Evolutionary conservation across 1,140 invertebrate species (phyloP), one percentile per base, ranked within the genome.

Genomic region (Pollicipes pollicipes): DNA sequence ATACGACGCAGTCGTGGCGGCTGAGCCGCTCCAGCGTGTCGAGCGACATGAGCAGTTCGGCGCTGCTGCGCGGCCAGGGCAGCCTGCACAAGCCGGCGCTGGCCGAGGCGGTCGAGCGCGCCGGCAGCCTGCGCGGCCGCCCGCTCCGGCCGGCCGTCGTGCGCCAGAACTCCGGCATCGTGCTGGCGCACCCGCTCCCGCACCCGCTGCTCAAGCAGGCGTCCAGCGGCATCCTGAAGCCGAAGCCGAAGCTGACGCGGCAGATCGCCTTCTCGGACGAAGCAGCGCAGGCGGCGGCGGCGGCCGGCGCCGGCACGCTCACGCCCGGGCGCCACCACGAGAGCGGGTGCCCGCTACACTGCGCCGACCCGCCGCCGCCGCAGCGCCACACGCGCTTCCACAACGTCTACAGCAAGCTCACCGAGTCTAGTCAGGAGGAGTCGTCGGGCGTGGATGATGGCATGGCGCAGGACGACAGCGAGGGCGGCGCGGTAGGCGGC

Each of bases 1-100:
- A 73, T 31, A 90, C 90, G 0, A 92, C 90, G 0, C 89, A 89
- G 26, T 90, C 90, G 0, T 93, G 90, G 88, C 81, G 89, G 27
- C 85, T 78, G 37, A 77, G 76, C 37, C 72, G 75, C 16, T 75
- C 75, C 24, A 74, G 73, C 1, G 75, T 75, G 6, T 75, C 75
- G 0, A 74, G 73, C 17, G 75, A 75, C 64, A 29, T 66, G 64
- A 29, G 28, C 64, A 66, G 28, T n/a, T 28, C 28, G 10, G 28
- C 27, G 3, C 64, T 27, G 28, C 64, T 28, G 27, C 64, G 64
- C n/a, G 27, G 28, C 3, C 64, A 66, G 27, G 45, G 45, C 45
- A 58, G 45, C 24, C 45, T 58, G 45, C 45, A 58, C 45, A 58
- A 58, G 45, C 24, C 45, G 2, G 24, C 13, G 2, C 45, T 58